Evolutionary conservation across 2,113 vertebrate genomes (phyloP).

Genomic region (Anthoscopus minutus): DNA sequence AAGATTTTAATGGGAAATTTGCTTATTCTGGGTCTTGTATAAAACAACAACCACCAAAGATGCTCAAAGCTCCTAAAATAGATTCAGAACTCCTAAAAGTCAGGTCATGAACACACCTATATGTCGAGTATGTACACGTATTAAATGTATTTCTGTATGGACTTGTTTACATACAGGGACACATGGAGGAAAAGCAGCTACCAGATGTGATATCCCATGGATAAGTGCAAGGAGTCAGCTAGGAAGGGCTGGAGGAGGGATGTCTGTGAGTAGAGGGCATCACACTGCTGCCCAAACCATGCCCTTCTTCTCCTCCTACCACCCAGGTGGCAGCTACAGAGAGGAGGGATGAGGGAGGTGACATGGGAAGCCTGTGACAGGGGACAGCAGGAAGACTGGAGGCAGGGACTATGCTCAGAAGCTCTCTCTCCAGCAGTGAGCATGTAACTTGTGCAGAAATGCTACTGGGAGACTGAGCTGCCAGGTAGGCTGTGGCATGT

Average conservation of each 20-base stretch:
- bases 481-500: background rate
- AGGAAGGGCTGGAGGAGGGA: background rate
- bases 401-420: background rate
- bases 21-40: background rate
- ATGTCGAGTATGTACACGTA: fast-evolving
- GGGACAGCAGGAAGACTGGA: background rate
- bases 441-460: background rate
- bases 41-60: background rate
- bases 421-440: fast-evolving
- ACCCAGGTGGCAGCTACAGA: background rate
- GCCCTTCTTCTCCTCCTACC: background rate
- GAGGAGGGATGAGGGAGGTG: background rate
- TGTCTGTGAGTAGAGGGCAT: background rate
- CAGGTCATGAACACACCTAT: background rate
- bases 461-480: background rate
- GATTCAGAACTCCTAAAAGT: background rate
- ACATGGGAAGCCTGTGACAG: background rate
- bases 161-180: background rate
- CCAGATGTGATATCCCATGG: background rate
- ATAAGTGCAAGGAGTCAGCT: background rate
- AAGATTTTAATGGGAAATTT: background rate
- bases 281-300: fast-evolving
- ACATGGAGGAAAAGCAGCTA: background rate
- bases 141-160: background rate
- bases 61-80: background rate